Conservation (phyloP, 2,888 invertebrate genomes). For the Tiliacea citrago region DNA sequence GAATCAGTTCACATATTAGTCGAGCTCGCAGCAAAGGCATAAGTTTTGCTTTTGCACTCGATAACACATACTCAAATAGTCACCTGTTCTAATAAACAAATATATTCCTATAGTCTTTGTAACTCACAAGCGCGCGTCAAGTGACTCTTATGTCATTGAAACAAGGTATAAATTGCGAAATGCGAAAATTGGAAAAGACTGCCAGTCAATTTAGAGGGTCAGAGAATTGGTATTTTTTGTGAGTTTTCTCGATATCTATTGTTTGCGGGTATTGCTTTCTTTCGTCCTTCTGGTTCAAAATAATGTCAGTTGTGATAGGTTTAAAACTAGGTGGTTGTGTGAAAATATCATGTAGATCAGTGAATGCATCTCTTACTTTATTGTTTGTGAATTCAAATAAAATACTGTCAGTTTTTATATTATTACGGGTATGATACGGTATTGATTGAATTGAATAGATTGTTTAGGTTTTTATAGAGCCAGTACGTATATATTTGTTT, state of each 20-base stretch:
- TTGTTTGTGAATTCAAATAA: neutral
- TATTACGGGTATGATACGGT: neutral
- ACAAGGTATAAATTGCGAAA: too few relatives aligned
- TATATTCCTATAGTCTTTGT: neutral
- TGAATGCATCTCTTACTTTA: neutral
- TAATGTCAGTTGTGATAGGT: neutral
- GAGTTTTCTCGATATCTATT: neutral
- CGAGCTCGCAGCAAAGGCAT: conserved; percentile 13
- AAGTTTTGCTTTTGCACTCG: conserved; percentile 49
- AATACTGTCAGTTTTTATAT: neutral
- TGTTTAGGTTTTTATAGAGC: neutral
- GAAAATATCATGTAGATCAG: neutral
- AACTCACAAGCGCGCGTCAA: neutral
- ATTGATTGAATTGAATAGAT: neutral
- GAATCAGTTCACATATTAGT: conserved; percentile 57
- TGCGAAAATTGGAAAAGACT: conserved; percentile 16
- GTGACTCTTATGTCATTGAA: neutral
- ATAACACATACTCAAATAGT: conserved; percentile 41
- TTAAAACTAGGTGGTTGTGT: neutral
- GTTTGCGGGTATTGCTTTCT: neutral
- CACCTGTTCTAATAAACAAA: conserved; percentile 14
- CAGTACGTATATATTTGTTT: too few relatives aligned
- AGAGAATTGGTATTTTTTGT: conserved; percentile 13
- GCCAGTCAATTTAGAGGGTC: conserved; percentile 9
- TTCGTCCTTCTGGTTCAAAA: neutral